Base-by-base conservation (phyloP, 2,113 vertebrate species). In the Leptobrachium ailaonicum region DNA sequence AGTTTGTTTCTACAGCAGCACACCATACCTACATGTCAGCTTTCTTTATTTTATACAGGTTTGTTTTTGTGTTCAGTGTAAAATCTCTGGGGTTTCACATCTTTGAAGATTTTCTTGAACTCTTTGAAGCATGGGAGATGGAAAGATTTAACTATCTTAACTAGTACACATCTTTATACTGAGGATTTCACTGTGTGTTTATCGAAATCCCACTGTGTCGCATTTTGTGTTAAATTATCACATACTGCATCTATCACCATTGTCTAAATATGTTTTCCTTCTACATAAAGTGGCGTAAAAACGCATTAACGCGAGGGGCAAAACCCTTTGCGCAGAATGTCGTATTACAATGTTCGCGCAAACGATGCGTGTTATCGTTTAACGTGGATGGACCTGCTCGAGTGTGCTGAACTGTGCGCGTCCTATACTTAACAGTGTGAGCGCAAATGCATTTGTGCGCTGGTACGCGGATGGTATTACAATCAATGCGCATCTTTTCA, bases 51-150 rank as follows among this genome's bases (percentile, higher is more conserved):
- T 60, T 60, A 60, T 60, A 14, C 8, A 60, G 13, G 2, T 60
- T 14, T 12, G 13, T 8, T 60, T 60, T 60, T 60, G 13, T 60
- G 6, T 54, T 32, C 20, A 32, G 20, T 54, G 53, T 77, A 44
- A 4, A 20, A 66, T 69, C 75, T 69, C 66, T 66, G 6, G 75
- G 14, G 75, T 44, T 20, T 41, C 12, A 9, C 45, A 68, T 69
- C 67, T 66, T 77, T 58, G 66, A 77, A 47, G 44, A 45, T 67
- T 54, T 54, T 66, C 45, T 58, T 56, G 47, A 77, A 67, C 3
- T 60, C 75, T 77, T 77, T 77, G 75, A 77, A 77, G 75, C n/a
- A 42, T 77, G 41, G 58, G 42, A 42, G 66, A 77, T 58, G 75
- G 66, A 77, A 77, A 68, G 14, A 12, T 66, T 42, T 77, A 69